Evolutionary conservation across 2,113 vertebrate genomes (phyloP).

Genomic region (Globicephala melas): DNA sequence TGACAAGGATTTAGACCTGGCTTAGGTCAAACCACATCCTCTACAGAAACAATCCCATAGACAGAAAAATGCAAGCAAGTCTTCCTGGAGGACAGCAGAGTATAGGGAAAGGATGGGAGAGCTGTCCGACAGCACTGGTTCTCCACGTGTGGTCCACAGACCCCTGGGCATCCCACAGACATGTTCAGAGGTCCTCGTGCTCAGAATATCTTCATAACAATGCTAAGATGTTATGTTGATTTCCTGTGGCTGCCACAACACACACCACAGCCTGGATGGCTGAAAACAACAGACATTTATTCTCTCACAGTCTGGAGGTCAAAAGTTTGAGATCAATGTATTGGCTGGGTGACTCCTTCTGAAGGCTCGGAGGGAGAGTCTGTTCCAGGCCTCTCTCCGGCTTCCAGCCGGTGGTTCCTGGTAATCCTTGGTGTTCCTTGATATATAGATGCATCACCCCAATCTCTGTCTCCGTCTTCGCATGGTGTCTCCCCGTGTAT

Average conservation of each 20-base stretch:
- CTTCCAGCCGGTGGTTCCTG: no score
- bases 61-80: background rate
- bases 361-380: background rate
- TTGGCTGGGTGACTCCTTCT: background rate
- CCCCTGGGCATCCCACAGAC: background rate
- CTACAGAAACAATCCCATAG: background rate
- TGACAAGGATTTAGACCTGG: background rate
- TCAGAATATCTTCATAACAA: background rate
- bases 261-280: background rate
- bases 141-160: background rate
- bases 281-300: background rate
- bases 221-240: background rate
- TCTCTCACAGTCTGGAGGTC: background rate
- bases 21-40: background rate
- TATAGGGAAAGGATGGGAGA: no score
- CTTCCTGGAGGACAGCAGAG: background rate
- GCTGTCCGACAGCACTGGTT: background rate
- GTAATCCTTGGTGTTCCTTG: background rate
- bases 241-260: background rate
- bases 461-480: background rate
- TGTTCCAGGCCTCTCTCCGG: background rate
- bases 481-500: accelerated
- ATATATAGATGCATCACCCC: accelerated
- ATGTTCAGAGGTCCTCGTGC: background rate
- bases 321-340: no score